These are phyloP conservation scores for Muraenolepis orangiensis DNA, from an alignment of 2,797 vertebrate genomes.

Conservation along the genomic window DNA sequence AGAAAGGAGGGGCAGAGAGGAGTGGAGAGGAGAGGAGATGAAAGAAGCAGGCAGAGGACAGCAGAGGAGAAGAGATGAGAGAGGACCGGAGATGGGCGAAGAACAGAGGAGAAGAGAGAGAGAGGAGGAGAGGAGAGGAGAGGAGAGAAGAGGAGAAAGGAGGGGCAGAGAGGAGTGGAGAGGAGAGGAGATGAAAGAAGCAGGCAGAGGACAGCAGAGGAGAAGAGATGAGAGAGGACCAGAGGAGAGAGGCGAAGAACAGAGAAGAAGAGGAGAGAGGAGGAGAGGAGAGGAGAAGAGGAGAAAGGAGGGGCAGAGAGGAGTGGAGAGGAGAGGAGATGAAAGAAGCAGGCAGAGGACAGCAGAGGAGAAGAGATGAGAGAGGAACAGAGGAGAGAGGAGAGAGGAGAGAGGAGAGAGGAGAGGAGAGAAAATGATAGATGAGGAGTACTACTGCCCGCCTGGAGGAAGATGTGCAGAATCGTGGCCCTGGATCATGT, in stretches of 20 bases:
- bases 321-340: background rate
- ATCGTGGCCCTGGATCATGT: constrained; percentile 12
- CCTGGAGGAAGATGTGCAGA: constrained; percentile 10
- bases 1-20: background rate
- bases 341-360: background rate
- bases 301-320: background rate
- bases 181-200: background rate
- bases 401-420: background rate
- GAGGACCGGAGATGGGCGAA: background rate
- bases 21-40: background rate
- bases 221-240: constrained; percentile 1
- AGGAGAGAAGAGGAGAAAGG: background rate
- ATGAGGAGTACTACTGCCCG: background rate
- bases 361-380: background rate
- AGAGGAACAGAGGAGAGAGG: background rate
- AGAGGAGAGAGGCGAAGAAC: background rate
- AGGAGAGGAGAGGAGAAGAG: background rate
- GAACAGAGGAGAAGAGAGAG: background rate
- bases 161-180: background rate
- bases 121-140: background rate
- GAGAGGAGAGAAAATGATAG: background rate
- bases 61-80: background rate
- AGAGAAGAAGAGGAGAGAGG: background rate
- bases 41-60: background rate
- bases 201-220: background rate